Conservation (phyloP, 2,888 invertebrate species). For the Cyrtodaria siliqua region DNA sequence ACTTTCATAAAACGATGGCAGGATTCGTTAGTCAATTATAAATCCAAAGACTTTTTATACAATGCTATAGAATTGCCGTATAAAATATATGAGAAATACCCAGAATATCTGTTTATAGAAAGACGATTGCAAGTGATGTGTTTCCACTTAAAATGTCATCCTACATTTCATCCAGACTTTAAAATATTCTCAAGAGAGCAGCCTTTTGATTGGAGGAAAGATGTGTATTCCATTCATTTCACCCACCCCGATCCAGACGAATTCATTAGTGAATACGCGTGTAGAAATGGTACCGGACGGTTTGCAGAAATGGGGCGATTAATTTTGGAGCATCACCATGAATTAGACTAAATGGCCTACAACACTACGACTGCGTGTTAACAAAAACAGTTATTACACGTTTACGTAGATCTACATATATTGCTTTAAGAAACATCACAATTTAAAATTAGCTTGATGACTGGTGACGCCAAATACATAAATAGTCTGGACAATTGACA, state of each 20-base stretch:
- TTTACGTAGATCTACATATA: too few relatives aligned
- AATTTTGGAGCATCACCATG: conserved; percentile 68
- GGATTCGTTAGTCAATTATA: conserved; percentile 68
- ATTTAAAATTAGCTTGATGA: too few relatives aligned
- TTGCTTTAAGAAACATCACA: too few relatives aligned
- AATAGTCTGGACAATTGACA: too few relatives aligned
- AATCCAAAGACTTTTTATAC: conserved; percentile 68
- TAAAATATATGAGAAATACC: conserved; percentile 79
- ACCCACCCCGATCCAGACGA: conserved; percentile 82
- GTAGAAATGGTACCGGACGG: conserved; percentile 65
- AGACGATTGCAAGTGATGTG: conserved; percentile 82
- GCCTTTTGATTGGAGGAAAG: conserved; percentile 80
- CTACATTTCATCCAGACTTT: conserved; percentile 77
- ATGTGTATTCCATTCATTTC: conserved; percentile 82
- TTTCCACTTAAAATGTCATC: conserved; percentile 81
- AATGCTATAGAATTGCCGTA: conserved; percentile 75
- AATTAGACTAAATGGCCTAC: conserved; percentile 32
- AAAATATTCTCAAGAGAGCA: conserved; percentile 72
- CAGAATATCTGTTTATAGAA: conserved; percentile 78
- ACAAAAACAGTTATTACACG: too few relatives aligned
- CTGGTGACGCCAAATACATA: too few relatives aligned
- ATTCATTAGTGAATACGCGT: conserved; percentile 63
- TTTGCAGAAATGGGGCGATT: conserved; percentile 81
- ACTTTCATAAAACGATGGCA: conserved; percentile 72
- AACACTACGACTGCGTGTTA: too few relatives aligned